Base-by-base conservation (phyloP, 2,797 vertebrate species). In the Fringilla coelebs region DNA sequence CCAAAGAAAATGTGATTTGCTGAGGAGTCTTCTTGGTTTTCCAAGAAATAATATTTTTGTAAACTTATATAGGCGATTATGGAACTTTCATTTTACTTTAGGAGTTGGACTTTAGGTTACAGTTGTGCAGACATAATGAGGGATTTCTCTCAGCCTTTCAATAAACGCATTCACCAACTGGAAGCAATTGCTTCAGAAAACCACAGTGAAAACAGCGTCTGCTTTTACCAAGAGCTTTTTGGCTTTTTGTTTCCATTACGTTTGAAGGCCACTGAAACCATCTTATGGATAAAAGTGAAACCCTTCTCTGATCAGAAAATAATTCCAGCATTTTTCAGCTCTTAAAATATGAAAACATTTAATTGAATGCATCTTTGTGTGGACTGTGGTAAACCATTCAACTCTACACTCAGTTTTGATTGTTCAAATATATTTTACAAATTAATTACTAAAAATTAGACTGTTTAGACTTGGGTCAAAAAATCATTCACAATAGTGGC, bases 131-230 rank as follows among this genome's bases (percentile, higher is more conserved):
- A 85, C 51, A 77, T 95, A 88, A 88, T 92, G 84, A 97, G 91
- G 91, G 82, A 94, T 96, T 96, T 96, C 78, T 95, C 71, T 90
- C 67, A 89, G 54, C 54, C 65, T 82, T 95, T 92, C 74, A 94
- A 87, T 94, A 97, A 97, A 94, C 60, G 72, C 67, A 89, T 93
- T 94, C 83, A 95, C 79, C 88, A 95, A 95, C 90, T 97, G 84
- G 94, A 97, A 97, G 90, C 83, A 94, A 96, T 97, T 97, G 96
- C 90, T 95, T 95, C 94, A 74, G 60, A 97, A 96, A 97, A 95
- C 85, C 93, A 74, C 93, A 96, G 83, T 85, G 93, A 88, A 96
- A 95, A 95, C 80, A 89, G 62, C 3, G 6, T 92, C 85, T 96
- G 62, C 54, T 93, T 96, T 89, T 95, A 96, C 89, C 83, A 88